These are phyloP conservation scores for Porphyrio hochstetteri DNA, from an alignment of 2,113 vertebrate species.

Conservation along the genomic window DNA sequence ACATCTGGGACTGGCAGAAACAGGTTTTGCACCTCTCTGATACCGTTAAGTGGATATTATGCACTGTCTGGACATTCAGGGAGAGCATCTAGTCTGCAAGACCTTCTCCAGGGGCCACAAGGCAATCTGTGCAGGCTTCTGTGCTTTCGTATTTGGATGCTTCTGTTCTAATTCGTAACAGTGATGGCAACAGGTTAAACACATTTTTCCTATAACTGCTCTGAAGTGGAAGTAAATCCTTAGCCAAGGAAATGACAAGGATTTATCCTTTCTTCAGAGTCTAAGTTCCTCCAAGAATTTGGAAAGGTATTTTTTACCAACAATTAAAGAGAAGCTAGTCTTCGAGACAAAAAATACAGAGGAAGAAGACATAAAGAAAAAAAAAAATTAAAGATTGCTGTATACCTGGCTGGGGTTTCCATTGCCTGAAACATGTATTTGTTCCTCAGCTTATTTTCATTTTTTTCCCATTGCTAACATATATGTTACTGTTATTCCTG, in stretches of 20 bases:
- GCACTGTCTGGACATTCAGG: background rate
- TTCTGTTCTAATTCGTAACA: background rate
- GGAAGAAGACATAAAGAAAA: rapidly evolving
- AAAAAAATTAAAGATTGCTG: rapidly evolving
- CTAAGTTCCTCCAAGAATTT: background rate
- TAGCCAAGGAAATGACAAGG: background rate
- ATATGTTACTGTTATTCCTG: background rate
- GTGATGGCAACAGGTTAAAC: background rate
- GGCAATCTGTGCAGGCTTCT: background rate
- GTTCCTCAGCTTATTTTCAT: background rate
- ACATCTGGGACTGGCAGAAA: background rate
- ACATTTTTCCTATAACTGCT: background rate
- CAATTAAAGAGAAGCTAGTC: background rate
- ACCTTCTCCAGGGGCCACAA: background rate
- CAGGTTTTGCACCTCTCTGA: background rate
- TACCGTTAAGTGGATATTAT: rapidly evolving
- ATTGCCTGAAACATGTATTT: background rate
- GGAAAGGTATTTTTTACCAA: background rate
- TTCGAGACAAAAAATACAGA: background rate
- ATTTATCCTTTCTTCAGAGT: background rate
- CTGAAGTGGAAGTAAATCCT: background rate
- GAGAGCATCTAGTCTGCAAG: background rate
- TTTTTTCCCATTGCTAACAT: background rate
- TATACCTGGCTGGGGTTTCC: background rate
- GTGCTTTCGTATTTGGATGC: background rate